These are phyloP conservation scores for Drosophila birchii DNA, from an alignment of 2,888 invertebrate species.

Conservation along the genomic window DNA sequence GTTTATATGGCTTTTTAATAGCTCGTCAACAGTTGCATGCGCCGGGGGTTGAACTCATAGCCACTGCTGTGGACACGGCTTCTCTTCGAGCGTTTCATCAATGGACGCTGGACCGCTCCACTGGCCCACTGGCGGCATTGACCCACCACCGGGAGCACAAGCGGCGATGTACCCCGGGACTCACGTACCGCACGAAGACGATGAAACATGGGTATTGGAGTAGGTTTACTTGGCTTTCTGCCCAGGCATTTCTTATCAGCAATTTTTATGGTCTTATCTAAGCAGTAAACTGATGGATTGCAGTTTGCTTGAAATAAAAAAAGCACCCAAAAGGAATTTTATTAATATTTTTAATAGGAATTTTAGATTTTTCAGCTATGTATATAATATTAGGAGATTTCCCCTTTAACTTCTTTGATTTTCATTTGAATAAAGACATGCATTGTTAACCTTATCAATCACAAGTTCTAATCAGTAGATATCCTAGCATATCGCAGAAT, in stretches of 20 bases:
- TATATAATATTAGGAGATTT: rapidly evolving
- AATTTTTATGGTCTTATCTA: conserved; percentile 1
- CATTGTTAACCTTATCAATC: background rate
- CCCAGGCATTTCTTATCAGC: conserved; percentile 6
- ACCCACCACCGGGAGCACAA: conserved; percentile 45
- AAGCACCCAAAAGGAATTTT: too few relatives aligned
- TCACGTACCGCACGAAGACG: conserved; percentile 49
- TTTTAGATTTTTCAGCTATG: background rate
- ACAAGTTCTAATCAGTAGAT: too few relatives aligned
- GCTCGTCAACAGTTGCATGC: conserved; percentile 57
- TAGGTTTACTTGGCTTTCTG: background rate
- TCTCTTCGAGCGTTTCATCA: conserved; percentile 56
- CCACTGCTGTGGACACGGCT: conserved; percentile 54
- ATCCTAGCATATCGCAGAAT: too few relatives aligned
- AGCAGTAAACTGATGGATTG: conserved; percentile 7
- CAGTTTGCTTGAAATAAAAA: background rate
- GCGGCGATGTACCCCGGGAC: conserved; percentile 1
- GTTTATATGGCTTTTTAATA: conserved; percentile 77
- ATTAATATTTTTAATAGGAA: background rate
- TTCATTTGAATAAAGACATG: background rate
- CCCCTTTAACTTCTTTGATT: background rate
- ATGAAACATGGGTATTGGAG: conserved; percentile 5
- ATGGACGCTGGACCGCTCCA: conserved; percentile 48
- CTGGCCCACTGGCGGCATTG: conserved; percentile 53
- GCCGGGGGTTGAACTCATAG: conserved; percentile 59